A percentile compares a stretch with the other conserved stretches of the same genome.
phyloP scores from a whole-genome alignment of 2,888 invertebrate genomes.

The Meghimatium bilineatum region DNA sequence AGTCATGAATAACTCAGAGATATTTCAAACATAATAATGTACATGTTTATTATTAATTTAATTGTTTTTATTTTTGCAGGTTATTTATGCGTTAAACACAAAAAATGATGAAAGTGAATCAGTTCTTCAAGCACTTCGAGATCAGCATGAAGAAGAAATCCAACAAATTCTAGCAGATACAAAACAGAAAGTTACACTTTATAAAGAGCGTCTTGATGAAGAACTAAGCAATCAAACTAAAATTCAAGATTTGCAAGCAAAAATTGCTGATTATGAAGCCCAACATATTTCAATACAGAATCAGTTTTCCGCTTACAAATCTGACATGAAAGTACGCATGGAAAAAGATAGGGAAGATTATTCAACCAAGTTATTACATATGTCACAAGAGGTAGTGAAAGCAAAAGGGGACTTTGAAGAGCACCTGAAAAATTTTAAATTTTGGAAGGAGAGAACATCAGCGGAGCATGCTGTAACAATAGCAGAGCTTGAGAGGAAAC shows the following conservation, averaged over 20 bases:
- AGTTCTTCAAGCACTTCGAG: constrained; percentile 70
- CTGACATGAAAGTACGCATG: constrained; percentile 65
- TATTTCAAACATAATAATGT: not conserved
- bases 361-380: constrained; percentile 66
- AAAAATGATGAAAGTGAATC: constrained; percentile 77
- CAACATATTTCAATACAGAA: constrained; percentile 62
- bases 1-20: not conserved
- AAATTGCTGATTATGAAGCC: constrained; percentile 65
- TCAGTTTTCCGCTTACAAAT: constrained; percentile 68
- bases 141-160: constrained; percentile 75
- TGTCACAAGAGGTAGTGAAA: constrained; percentile 71
- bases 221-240: constrained; percentile 62
- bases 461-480: constrained; percentile 65
- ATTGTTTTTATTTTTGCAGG: constrained; percentile 60
- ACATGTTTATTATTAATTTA: not conserved
- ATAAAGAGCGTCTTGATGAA: constrained; percentile 63
- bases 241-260: constrained; percentile 65
- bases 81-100: constrained; percentile 77
- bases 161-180: constrained; percentile 73
- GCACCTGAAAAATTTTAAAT: constrained; percentile 66
- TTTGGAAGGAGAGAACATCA: constrained; percentile 64
- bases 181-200: constrained; percentile 68
- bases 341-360: constrained; percentile 66
- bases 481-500: constrained; percentile 63
- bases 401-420: constrained; percentile 74